These are phyloP conservation scores for Lepus americanus DNA, from an alignment of 2,113 vertebrate genomes.

Conservation along the genomic window DNA sequence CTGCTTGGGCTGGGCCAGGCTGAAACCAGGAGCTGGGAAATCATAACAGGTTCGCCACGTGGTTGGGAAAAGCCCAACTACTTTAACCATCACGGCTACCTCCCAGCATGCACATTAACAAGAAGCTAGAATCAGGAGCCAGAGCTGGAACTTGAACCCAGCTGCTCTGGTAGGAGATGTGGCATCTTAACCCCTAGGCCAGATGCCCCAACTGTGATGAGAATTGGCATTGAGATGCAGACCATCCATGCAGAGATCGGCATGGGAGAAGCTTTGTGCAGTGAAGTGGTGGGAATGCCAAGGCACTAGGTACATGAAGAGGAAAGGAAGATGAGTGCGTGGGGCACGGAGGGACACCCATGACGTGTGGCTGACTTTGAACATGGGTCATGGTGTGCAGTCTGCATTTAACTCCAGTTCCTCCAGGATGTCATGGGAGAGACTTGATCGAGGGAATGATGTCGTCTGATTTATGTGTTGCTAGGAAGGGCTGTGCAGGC, in stretches of 20 bases:
- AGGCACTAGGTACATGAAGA: not conserved
- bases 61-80: too few species aligned
- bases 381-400: not conserved
- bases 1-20: too few species aligned
- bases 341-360: too few species aligned
- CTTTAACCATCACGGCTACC: too few species aligned
- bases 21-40: too few species aligned
- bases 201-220: too few species aligned
- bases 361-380: not conserved
- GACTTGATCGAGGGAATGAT: not conserved
- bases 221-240: not conserved
- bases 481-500: not conserved
- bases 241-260: not conserved
- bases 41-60: too few species aligned
- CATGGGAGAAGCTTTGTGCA: not conserved
- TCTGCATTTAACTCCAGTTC: not conserved
- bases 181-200: too few species aligned
- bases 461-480: not conserved
- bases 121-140: too few species aligned
- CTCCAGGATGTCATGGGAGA: not conserved
- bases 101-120: too few species aligned
- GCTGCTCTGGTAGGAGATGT: too few species aligned
- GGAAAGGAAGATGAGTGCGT: not conserved
- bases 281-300: not conserved
- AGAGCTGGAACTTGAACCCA: too few species aligned